phyloP scores from a whole-genome alignment of 1,140 invertebrate species.

The Prorops nasuta region DNA sequence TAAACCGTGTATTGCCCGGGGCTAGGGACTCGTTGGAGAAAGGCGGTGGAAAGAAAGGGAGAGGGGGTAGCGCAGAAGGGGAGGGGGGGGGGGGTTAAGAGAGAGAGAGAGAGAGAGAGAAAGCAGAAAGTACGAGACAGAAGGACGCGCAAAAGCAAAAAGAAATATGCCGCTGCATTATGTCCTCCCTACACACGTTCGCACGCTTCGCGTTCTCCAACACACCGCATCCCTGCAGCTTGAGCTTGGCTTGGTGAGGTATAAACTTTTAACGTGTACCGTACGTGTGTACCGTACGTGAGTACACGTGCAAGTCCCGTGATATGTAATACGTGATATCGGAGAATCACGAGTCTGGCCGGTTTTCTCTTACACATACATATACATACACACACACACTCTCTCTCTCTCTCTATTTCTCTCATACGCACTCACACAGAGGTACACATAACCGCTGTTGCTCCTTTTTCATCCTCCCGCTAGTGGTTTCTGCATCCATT shows the following conservation, averaged over 20 bases:
- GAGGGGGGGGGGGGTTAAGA: slow-evolving; percentile 2
- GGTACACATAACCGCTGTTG: background rate
- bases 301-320: too few species aligned
- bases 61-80: background rate
- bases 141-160: background rate
- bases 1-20: slow-evolving; percentile 5
- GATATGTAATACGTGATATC: background rate
- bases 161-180: too few species aligned
- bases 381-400: background rate
- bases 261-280: too few species aligned
- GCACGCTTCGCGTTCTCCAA: too few species aligned
- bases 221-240: too few species aligned
- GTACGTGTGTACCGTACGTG: too few species aligned
- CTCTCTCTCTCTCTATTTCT: background rate
- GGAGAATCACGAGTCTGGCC: slow-evolving; percentile 1
- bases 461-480: slow-evolving; percentile 1
- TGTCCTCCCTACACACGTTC: too few species aligned
- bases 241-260: too few species aligned
- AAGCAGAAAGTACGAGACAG: background rate
- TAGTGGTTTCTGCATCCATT: too few species aligned
- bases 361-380: background rate
- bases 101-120: background rate
- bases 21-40: background rate
- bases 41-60: background rate
- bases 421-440: background rate